Evolutionary conservation across 2,797 vertebrate genomes (phyloP).

Genomic region (Xenentodon cancila): DNA sequence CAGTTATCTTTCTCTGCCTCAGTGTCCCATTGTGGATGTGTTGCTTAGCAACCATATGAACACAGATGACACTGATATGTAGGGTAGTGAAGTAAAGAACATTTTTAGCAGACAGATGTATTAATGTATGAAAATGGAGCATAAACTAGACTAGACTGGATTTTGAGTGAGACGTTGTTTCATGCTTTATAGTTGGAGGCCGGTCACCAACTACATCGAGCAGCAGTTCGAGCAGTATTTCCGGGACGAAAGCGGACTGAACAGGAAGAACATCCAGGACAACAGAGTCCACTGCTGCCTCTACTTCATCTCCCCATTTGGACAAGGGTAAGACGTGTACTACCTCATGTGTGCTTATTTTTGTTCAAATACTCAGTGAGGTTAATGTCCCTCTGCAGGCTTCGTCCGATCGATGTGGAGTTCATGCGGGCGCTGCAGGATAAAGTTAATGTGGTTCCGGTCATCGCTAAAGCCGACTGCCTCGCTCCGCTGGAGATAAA

Average conservation of each 20-base stretch:
- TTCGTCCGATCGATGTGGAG: constrained; percentile 93
- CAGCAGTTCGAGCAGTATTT: constrained; percentile 97
- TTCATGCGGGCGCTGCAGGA: constrained; percentile 97
- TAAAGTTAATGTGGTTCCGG: constrained; percentile 94
- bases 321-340: constrained; percentile 85
- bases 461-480: constrained; percentile 95
- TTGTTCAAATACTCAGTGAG: neutral
- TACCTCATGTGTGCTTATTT: neutral
- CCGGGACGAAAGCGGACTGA: constrained; percentile 94
- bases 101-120: too few species aligned
- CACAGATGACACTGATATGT: too few species aligned
- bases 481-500: constrained; percentile 91
- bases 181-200: constrained; percentile 85
- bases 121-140: neutral
- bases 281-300: constrained; percentile 97
- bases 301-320: constrained; percentile 96
- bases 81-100: neutral
- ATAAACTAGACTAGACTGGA: neutral
- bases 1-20: too few species aligned
- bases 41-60: too few species aligned
- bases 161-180: neutral
- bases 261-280: constrained; percentile 97
- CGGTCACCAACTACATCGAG: constrained; percentile 92
- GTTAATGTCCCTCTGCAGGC: constrained; percentile 66
- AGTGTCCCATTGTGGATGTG: too few species aligned